phyloP scores from a whole-genome alignment of 2,113 vertebrate genomes.

The Eclectus roratus region DNA sequence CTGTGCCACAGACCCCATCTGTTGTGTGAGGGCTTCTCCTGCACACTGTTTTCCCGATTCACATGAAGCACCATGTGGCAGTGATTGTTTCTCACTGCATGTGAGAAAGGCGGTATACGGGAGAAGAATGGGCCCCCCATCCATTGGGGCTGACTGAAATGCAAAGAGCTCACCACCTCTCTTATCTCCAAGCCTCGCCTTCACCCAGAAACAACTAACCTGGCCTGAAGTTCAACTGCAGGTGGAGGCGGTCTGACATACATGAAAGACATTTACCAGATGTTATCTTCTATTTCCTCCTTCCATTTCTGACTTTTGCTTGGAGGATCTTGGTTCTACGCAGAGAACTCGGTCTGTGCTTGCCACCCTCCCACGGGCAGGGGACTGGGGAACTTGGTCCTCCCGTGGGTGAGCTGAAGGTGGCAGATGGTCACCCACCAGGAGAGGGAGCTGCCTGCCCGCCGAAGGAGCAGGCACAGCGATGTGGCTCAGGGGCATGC shows the following conservation, averaged over 20 bases:
- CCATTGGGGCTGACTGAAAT: not conserved
- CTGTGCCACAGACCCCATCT: not conserved
- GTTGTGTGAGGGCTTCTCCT: not conserved
- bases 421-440: not conserved
- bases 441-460: conserved; percentile 36
- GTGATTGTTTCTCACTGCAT: rapidly evolving
- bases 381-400: not conserved
- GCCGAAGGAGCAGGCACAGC: rapidly evolving
- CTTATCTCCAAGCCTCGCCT: not conserved
- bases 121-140: not conserved
- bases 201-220: not conserved
- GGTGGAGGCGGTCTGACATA: not conserved
- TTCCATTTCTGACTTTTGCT: not conserved
- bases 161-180: not conserved
- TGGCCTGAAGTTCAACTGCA: not conserved
- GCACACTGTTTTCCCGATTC: not conserved
- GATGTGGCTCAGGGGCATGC: rapidly evolving
- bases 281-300: not conserved
- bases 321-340: not conserved
- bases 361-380: not conserved
- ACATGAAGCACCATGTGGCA: not conserved
- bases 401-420: rapidly evolving
- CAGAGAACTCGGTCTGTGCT: not conserved
- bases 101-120: not conserved
- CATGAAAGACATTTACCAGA: not conserved